A percentile compares a stretch with the other conserved stretches of the same genome.
Evolutionary conservation across 2,888 invertebrate genomes (phyloP).

Genomic region (Elmis aenea): DNA sequence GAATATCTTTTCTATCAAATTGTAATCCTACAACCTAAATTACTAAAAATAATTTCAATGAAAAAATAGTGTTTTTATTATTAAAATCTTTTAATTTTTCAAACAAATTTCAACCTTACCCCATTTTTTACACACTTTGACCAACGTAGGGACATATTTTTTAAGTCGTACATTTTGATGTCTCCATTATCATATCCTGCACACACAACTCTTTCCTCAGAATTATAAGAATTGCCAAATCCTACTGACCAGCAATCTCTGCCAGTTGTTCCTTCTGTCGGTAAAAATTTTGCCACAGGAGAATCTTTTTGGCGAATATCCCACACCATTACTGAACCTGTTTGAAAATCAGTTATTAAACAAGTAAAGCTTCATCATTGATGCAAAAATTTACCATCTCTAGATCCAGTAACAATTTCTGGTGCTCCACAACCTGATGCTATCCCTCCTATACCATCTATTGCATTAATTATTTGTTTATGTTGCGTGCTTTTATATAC

Average conservation of each 20-base stretch:
- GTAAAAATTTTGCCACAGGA: constrained; percentile 87
- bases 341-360: neutral
- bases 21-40: constrained; percentile 72
- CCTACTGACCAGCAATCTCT: constrained; percentile 93
- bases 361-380: neutral
- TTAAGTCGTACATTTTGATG: constrained; percentile 86
- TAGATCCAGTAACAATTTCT: constrained; percentile 89
- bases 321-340: constrained; percentile 89
- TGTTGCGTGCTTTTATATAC: constrained; percentile 78
- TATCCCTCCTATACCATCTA: constrained; percentile 87
- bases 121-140: constrained; percentile 91
- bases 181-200: constrained; percentile 97
- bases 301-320: constrained; percentile 84
- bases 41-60: constrained; percentile 3
- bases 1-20: constrained; percentile 89
- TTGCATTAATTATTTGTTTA: constrained; percentile 79
- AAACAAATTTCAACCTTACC: no score
- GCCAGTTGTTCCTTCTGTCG: constrained; percentile 60
- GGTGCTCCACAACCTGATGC: constrained; percentile 82
- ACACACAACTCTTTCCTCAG: constrained; percentile 77
- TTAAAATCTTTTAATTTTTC: no score
- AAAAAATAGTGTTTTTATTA: no score
- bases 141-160: constrained; percentile 79
- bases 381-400: constrained; percentile 64
- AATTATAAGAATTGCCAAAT: constrained; percentile 87